These are phyloP conservation scores for Lysandra coridon DNA, from an alignment of 2,888 invertebrate species.

Conservation along the genomic window DNA sequence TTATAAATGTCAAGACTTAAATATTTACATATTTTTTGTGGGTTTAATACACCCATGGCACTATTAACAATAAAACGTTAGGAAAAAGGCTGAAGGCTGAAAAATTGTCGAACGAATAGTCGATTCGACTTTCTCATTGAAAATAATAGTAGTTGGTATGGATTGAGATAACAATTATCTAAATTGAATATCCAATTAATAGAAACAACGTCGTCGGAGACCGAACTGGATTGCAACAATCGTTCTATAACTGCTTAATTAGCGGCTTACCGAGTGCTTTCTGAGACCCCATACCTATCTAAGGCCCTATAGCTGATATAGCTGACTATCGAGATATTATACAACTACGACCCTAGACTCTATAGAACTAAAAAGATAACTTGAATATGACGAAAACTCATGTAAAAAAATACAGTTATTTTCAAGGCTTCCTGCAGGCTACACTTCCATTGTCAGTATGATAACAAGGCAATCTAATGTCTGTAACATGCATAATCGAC, in stretches of 20 bases:
- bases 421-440: too few relatives aligned
- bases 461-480: too few relatives aligned
- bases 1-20: too few relatives aligned
- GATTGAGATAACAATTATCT: not conserved
- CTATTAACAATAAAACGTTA: too few relatives aligned
- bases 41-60: too few relatives aligned
- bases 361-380: not conserved
- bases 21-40: too few relatives aligned
- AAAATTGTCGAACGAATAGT: too few relatives aligned
- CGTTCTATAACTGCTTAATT: constrained; percentile 49
- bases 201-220: constrained; percentile 38
- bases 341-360: not conserved
- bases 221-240: constrained; percentile 47
- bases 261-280: constrained; percentile 51
- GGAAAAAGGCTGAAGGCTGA: too few relatives aligned
- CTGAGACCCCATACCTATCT: not conserved
- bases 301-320: not conserved
- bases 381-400: not conserved
- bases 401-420: too few relatives aligned
- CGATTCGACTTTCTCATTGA: not conserved
- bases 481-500: too few relatives aligned
- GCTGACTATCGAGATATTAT: not conserved
- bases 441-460: too few relatives aligned
- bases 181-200: constrained; percentile 6
- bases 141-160: not conserved